These are phyloP conservation scores for Oreotrochilus melanogaster DNA, from an alignment of 2,113 vertebrate species.

Conservation along the genomic window DNA sequence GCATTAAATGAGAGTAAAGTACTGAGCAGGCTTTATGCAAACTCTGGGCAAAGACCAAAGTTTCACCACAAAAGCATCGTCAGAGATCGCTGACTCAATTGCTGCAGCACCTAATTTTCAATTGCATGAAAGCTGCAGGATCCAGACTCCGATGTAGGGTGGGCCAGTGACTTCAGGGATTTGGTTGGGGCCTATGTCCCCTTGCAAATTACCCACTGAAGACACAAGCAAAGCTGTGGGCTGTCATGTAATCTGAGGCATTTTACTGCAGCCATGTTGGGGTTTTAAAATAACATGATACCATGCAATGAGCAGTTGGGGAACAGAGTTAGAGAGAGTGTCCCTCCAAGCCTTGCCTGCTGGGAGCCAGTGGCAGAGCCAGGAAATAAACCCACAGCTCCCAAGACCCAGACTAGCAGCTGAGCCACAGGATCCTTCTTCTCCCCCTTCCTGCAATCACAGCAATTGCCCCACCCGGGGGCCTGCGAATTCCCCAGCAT, in stretches of 20 bases:
- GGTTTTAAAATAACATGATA: slow-evolving; percentile 60
- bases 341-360: not conserved
- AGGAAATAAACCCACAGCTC: slow-evolving; percentile 43
- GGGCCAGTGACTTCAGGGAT: not conserved
- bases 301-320: slow-evolving; percentile 2
- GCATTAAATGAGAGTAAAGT: slow-evolving; percentile 33
- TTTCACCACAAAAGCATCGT: slow-evolving; percentile 58
- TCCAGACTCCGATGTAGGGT: not conserved
- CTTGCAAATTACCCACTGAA: slow-evolving; percentile 33
- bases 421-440: slow-evolving; percentile 1
- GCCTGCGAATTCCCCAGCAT: not conserved
- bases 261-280: not conserved
- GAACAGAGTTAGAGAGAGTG: not conserved
- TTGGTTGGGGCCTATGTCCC: not conserved
- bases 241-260: not conserved
- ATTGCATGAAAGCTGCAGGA: slow-evolving; percentile 29
- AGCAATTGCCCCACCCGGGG: not conserved
- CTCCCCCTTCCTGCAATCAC: not conserved
- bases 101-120: slow-evolving; percentile 49
- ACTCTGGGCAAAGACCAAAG: not conserved
- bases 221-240: slow-evolving; percentile 6
- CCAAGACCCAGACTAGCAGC: not conserved
- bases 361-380: not conserved
- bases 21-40: slow-evolving; percentile 33
- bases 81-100: slow-evolving; percentile 29